Conservation (phyloP, 2,113 vertebrate species). For the Cynopterus brachyotis region DNA sequence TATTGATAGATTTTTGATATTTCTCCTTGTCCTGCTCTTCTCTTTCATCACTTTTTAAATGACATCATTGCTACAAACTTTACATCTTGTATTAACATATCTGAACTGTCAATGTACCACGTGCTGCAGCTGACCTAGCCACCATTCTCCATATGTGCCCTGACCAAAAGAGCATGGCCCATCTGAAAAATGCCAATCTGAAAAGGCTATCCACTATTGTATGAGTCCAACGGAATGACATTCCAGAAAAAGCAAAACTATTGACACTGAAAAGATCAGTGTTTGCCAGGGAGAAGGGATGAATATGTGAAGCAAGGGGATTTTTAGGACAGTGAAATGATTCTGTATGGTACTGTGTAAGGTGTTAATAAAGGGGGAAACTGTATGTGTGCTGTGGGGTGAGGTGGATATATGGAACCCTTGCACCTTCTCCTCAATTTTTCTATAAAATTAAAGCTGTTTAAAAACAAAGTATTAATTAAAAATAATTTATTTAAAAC, state of each 20-base stretch:
- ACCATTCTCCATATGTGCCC: background rate
- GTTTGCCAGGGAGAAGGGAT: background rate
- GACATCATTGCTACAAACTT: background rate
- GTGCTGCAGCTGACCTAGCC: background rate
- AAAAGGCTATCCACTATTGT: background rate
- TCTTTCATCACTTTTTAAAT: background rate
- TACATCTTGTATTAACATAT: background rate
- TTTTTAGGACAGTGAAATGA: background rate
- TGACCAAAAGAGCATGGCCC: background rate
- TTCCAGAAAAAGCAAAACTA: background rate
- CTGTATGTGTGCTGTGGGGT: accelerated
- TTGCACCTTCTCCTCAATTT: background rate
- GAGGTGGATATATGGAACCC: background rate
- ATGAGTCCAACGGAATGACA: background rate
- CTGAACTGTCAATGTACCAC: background rate
- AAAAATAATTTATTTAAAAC: background rate
- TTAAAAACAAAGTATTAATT: background rate
- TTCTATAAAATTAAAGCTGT: background rate
- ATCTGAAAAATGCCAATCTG: background rate
- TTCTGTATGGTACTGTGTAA: background rate
- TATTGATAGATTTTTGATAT: background rate
- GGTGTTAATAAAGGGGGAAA: background rate
- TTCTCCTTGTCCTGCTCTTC: background rate
- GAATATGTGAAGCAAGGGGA: background rate
- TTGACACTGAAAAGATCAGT: background rate